Conservation (phyloP, 2,113 vertebrate genomes). For the Ia io region DNA sequence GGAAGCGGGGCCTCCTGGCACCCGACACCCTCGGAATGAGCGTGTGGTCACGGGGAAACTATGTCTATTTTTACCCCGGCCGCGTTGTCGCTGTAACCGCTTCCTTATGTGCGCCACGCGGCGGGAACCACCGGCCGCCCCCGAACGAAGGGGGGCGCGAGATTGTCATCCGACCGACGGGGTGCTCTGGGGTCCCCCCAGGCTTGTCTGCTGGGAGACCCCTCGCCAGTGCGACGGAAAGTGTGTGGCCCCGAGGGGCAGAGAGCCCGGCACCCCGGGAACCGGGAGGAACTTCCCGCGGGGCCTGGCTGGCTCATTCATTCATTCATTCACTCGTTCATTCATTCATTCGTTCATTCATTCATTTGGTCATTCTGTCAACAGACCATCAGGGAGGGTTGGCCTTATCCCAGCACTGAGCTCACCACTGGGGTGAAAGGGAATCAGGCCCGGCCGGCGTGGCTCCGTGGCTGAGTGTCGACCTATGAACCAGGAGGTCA, state of each 20-base stretch:
- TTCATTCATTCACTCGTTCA: too few relatives aligned
- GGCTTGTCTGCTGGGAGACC: neutral
- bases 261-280: fast-evolving
- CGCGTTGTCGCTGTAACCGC: slow-evolving; percentile 44
- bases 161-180: neutral
- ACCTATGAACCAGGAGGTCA: too few relatives aligned
- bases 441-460: too few relatives aligned
- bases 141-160: neutral
- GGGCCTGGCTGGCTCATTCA: neutral
- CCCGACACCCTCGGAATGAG: slow-evolving; percentile 29
- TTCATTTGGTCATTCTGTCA: neutral
- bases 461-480: too few relatives aligned
- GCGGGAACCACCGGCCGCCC: neutral
- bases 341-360: neutral
- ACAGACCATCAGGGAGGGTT: neutral
- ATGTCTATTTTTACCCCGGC: slow-evolving; percentile 67
- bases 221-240: neutral
- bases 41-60: slow-evolving; percentile 70
- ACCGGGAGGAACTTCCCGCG: neutral
- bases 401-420: neutral
- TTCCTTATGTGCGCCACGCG: slow-evolving; percentile 56
- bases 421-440: neutral
- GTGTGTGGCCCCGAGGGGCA: neutral
- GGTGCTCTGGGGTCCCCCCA: neutral
- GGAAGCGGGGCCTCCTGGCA: slow-evolving; percentile 49